phyloP scores from a whole-genome alignment of 2,888 invertebrate species.

The Ypsolopha sequella region DNA sequence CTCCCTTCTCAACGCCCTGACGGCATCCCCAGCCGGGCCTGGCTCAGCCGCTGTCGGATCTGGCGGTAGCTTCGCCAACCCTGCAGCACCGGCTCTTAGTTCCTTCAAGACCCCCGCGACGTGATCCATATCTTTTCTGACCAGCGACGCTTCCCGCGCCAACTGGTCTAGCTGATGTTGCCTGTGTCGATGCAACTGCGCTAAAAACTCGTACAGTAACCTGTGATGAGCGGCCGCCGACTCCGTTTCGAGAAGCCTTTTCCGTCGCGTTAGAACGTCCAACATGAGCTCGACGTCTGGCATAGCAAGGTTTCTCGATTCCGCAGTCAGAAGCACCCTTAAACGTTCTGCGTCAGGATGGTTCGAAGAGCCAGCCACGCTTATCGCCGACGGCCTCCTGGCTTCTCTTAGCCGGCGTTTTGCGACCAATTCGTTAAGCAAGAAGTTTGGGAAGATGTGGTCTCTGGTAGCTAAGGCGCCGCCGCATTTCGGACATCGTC shows the following conservation, averaged over 20 bases:
- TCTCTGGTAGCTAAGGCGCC: slow-evolving; percentile 76
- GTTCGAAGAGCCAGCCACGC: slow-evolving; percentile 23
- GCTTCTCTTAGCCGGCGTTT: slow-evolving; percentile 5
- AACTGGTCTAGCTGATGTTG: slow-evolving; percentile 67
- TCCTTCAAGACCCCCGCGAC: slow-evolving; percentile 55
- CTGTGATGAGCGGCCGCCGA: slow-evolving; percentile 83
- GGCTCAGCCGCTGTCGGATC: slow-evolving; percentile 49
- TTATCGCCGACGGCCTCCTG: slow-evolving; percentile 8
- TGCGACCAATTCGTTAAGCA: slow-evolving; percentile 78
- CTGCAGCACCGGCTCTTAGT: slow-evolving; percentile 18
- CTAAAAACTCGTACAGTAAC: slow-evolving; percentile 86
- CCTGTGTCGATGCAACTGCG: slow-evolving; percentile 80
- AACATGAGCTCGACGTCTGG: slow-evolving; percentile 87
- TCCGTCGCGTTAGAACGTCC: slow-evolving; percentile 82
- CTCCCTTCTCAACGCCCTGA: slow-evolving; percentile 35
- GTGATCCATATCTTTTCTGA: slow-evolving; percentile 80
- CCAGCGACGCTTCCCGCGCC: slow-evolving; percentile 77
- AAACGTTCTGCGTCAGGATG: slow-evolving; percentile 55
- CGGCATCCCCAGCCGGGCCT: slow-evolving; percentile 20
- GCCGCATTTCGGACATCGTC: slow-evolving; percentile 88
- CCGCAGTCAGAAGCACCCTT: slow-evolving; percentile 75
- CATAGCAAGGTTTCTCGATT: slow-evolving; percentile 79
- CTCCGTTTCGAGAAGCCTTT: slow-evolving; percentile 85
- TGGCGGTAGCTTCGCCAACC: slow-evolving; percentile 1
- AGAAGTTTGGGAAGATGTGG: slow-evolving; percentile 87